A percentile compares a stretch with the other conserved stretches of the same genome.
Conservation (phyloP, 2,888 invertebrate species). For the Fragum sueziense region DNA sequence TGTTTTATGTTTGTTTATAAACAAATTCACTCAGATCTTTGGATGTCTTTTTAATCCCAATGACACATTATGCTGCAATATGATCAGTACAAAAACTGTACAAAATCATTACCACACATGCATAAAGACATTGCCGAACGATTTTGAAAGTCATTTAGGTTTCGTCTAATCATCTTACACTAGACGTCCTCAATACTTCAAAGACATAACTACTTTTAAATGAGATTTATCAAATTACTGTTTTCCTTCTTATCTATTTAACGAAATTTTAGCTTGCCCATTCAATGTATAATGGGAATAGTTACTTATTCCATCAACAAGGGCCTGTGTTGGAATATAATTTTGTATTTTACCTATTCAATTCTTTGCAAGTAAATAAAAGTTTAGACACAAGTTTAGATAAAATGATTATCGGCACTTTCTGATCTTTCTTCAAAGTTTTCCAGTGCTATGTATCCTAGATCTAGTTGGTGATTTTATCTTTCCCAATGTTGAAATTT, state of each 20-base stretch:
- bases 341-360: too few species aligned
- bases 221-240: not conserved
- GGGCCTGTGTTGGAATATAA: too few species aligned
- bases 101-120: not conserved
- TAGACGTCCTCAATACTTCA: conserved; percentile 2
- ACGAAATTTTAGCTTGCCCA: too few species aligned
- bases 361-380: too few species aligned
- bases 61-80: not conserved
- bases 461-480: too few species aligned
- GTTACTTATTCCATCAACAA: too few species aligned
- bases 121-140: not conserved
- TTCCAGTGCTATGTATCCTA: too few species aligned
- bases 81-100: not conserved
- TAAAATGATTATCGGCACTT: too few species aligned
- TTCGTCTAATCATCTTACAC: conserved; percentile 7
- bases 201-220: not conserved
- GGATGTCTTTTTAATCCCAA: not conserved
- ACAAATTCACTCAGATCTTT: not conserved
- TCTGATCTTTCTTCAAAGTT: too few species aligned
- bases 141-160: conserved; percentile 1
- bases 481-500: too few species aligned
- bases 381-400: too few species aligned
- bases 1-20: not conserved
- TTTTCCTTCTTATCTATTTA: not conserved
- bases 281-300: too few species aligned